Conservation (phyloP, 2,113 vertebrate genomes). For the Sylvilagus bachmani region DNA sequence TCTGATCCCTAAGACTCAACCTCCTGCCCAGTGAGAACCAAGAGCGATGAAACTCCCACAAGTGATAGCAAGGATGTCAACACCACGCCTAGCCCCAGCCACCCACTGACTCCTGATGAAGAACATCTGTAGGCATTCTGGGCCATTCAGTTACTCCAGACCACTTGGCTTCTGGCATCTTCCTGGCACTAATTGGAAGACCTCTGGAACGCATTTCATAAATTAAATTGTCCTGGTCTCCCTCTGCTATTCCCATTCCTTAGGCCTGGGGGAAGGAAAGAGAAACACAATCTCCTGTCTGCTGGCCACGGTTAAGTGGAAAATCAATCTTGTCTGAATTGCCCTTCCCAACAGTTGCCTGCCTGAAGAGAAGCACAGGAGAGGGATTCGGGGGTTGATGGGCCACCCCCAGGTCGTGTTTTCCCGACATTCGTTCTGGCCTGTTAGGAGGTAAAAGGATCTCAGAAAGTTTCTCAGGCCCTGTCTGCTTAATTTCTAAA, state of each 20-base stretch:
- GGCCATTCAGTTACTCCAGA: slow-evolving; percentile 42
- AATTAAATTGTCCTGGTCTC: slow-evolving; percentile 63
- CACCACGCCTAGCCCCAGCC: not conserved
- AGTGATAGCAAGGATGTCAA: not conserved
- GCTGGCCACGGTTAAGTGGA: not conserved
- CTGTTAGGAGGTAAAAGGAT: not conserved
- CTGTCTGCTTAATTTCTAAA: slow-evolving; percentile 18
- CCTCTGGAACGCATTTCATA: slow-evolving; percentile 63
- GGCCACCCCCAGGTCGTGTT: not conserved
- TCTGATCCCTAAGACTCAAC: not conserved
- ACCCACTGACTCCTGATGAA: not conserved
- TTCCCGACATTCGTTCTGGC: not conserved
- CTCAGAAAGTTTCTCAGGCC: not conserved
- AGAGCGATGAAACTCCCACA: not conserved
- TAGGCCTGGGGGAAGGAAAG: not conserved
- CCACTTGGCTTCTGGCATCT: slow-evolving; percentile 49
- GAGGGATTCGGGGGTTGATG: not conserved
- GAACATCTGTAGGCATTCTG: not conserved
- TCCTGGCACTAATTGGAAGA: slow-evolving; percentile 67
- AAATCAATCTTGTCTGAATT: slow-evolving; percentile 36
- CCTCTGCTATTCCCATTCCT: slow-evolving; percentile 69
- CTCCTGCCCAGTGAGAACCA: not conserved
- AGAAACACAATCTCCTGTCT: slow-evolving; percentile 38
- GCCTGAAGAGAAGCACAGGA: not conserved
- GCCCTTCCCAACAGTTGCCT: not conserved